These are phyloP conservation scores for Catajapyx aquilonaris DNA, from an alignment of 1,140 invertebrate genomes.

Conservation along the genomic window DNA sequence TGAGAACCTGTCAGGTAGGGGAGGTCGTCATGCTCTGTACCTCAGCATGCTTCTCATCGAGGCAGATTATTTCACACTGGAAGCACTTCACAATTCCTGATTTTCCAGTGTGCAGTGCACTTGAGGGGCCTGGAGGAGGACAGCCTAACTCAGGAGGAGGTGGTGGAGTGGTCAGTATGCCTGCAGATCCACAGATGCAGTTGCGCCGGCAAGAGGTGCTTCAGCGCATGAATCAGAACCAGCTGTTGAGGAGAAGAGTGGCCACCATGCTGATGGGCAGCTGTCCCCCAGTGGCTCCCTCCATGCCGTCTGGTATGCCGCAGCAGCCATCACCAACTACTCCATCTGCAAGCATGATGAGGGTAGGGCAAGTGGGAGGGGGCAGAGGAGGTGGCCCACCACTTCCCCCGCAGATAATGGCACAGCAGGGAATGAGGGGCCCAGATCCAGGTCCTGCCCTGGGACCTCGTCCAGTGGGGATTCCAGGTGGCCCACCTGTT, in stretches of 20 bases:
- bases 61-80: conserved; percentile 98
- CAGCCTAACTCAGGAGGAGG: not conserved
- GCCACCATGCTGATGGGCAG: conserved; percentile 63
- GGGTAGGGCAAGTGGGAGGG: conserved; percentile 2
- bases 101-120: conserved; percentile 92
- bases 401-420: conserved; percentile 6
- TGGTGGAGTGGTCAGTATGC: too few species aligned
- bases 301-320: conserved; percentile 8
- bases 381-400: conserved; percentile 8
- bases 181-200: too few species aligned
- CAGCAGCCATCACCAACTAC: conserved; percentile 11
- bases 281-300: conserved; percentile 25
- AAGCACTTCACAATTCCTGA: conserved; percentile 87
- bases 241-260: conserved; percentile 68
- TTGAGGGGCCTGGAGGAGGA: conserved; percentile 58
- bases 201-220: conserved; percentile 90
- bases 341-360: conserved; percentile 9
- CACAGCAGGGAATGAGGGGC: conserved; percentile 10
- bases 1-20: conserved; percentile 91
- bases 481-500: conserved; percentile 24
- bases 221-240: conserved; percentile 70
- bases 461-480: too few species aligned
- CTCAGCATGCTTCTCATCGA: conserved; percentile 89
- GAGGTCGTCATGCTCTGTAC: conserved; percentile 55
- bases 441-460: conserved; percentile 2